phyloP scores from a whole-genome alignment of 2,797 vertebrate species.

The Enteromius mattozi region DNA sequence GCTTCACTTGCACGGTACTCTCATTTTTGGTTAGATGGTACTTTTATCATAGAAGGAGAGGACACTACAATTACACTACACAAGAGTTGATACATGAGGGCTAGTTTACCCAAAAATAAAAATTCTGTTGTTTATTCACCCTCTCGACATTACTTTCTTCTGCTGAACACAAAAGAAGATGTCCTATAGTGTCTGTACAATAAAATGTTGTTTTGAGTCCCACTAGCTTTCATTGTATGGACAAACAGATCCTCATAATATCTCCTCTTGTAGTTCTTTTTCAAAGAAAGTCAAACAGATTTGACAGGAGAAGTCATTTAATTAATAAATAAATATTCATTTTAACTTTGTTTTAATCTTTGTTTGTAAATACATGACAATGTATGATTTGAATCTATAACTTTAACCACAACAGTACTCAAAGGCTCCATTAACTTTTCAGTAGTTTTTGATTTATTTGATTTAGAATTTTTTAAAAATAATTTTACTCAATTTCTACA shows the following conservation, averaged over 20 bases:
- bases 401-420: background rate
- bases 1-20: background rate
- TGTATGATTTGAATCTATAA: background rate
- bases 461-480: background rate
- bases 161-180: background rate
- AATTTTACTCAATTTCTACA: background rate
- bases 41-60: background rate
- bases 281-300: background rate
- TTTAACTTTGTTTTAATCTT: background rate
- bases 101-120: background rate
- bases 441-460: background rate
- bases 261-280: background rate
- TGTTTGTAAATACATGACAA: background rate
- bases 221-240: background rate
- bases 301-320: background rate
- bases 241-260: background rate
- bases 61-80: background rate
- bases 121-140: background rate
- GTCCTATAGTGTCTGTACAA: background rate
- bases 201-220: background rate
- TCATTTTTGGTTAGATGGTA: constrained; percentile 3
- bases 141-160: background rate
- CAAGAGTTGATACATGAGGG: background rate
- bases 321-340: no score
- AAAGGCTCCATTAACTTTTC: background rate